Percentiles rank a stretch among this genome's conserved stretches.
These are phyloP conservation scores for Drosophila watanabei DNA, from an alignment of 1,140 invertebrate species.

Conservation along the genomic window DNA sequence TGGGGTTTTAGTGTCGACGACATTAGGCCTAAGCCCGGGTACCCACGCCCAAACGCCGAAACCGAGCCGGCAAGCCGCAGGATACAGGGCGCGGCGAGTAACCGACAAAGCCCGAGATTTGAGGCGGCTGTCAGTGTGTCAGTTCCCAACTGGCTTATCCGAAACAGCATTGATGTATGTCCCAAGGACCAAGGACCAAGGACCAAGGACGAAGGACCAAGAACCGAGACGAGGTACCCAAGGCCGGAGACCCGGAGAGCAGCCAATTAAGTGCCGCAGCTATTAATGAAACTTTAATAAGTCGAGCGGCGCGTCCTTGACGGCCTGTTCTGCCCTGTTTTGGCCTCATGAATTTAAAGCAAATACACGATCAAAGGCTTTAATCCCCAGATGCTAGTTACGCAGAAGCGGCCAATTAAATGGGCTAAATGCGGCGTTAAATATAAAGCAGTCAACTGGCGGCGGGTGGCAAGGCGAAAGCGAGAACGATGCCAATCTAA, in stretches of 20 bases:
- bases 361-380: slow-evolving; percentile 77
- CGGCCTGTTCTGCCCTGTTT: not conserved
- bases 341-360: slow-evolving; percentile 68
- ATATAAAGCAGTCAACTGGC: slow-evolving; percentile 50
- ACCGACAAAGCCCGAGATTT: slow-evolving; percentile 52
- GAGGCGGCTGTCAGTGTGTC: slow-evolving; percentile 64
- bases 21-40: slow-evolving; percentile 66
- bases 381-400: slow-evolving; percentile 77
- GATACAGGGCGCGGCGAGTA: slow-evolving; percentile 26
- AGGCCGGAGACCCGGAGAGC: slow-evolving; percentile 25
- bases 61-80: slow-evolving; percentile 34
- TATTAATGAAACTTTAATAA: slow-evolving; percentile 73
- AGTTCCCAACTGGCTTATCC: slow-evolving; percentile 66
- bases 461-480: slow-evolving; percentile 3
- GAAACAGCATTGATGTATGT: slow-evolving; percentile 62
- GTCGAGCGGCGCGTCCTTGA: slow-evolving; percentile 58
- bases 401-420: slow-evolving; percentile 76
- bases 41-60: slow-evolving; percentile 26
- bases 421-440: slow-evolving; percentile 76
- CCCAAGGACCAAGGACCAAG: slow-evolving; percentile 21
- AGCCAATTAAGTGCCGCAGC: slow-evolving; percentile 63
- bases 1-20: slow-evolving; percentile 76
- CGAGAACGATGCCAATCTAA: slow-evolving; percentile 57
- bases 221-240: slow-evolving; percentile 10
- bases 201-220: slow-evolving; percentile 6